A percentile compares a stretch with the other conserved stretches of the same genome.
Evolutionary conservation across 2,888 invertebrate genomes (phyloP).

Genomic region (Camponotus fellah): DNA sequence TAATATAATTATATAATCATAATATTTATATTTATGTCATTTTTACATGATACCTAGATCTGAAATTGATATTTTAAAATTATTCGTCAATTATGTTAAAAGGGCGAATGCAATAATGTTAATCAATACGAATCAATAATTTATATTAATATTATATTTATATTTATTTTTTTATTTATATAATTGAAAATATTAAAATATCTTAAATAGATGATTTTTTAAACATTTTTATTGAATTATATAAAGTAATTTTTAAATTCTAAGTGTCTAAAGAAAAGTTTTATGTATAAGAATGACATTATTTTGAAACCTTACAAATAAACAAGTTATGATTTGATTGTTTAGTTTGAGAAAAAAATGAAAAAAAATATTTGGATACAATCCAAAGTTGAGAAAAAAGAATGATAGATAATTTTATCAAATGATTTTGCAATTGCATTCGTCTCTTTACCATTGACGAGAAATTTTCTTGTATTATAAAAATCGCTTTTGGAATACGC

Average conservation of each 20-base stretch:
- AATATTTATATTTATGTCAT: slow-evolving; percentile 22
- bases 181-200: background rate
- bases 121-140: too few relatives aligned
- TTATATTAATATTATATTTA: too few relatives aligned
- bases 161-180: too few relatives aligned
- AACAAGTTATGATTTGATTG: background rate
- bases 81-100: background rate
- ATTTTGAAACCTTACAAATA: background rate
- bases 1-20: slow-evolving; percentile 7
- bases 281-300: background rate
- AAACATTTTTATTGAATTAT: background rate
- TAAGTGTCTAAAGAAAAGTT: background rate
- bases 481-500: background rate
- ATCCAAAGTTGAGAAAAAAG: background rate
- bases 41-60: slow-evolving; percentile 6
- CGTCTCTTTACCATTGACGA: background rate
- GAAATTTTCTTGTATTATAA: background rate
- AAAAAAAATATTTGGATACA: background rate
- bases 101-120: background rate
- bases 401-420: background rate
- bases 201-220: background rate
- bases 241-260: background rate
- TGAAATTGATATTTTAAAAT: slow-evolving; percentile 15
- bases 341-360: background rate
- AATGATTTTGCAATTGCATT: background rate